These are phyloP conservation scores for Hypothenemus hampei DNA, from an alignment of 1,140 invertebrate genomes.

Conservation along the genomic window DNA sequence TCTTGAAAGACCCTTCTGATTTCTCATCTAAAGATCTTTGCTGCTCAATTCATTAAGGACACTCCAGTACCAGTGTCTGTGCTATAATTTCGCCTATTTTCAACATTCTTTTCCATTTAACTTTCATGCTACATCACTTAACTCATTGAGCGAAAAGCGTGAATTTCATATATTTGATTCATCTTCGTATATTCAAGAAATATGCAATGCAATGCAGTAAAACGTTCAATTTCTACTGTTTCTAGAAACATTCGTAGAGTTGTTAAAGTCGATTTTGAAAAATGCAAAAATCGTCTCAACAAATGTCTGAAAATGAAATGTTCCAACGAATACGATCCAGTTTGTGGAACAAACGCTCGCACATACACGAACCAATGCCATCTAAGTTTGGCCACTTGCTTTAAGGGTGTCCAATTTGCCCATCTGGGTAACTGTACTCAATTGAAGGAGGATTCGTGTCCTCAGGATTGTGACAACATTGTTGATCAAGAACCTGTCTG, in stretches of 20 bases:
- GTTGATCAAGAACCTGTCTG: slow-evolving; percentile 74
- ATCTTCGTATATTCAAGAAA: too few species aligned
- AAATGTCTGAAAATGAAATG: slow-evolving; percentile 70
- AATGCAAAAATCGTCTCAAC: slow-evolving; percentile 63
- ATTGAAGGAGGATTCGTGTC: slow-evolving; percentile 67
- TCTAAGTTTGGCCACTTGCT: slow-evolving; percentile 73
- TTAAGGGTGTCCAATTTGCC: slow-evolving; percentile 77
- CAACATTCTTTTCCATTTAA: too few species aligned
- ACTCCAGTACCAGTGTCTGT: too few species aligned
- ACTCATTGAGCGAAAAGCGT: too few species aligned
- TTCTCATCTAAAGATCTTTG: too few species aligned
- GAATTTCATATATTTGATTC: too few species aligned
- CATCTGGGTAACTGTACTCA: slow-evolving; percentile 81
- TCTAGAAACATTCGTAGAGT: slow-evolving; percentile 54
- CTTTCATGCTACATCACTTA: too few species aligned
- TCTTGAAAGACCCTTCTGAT: too few species aligned
- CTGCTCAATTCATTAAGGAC: too few species aligned
- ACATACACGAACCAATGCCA: slow-evolving; percentile 78
- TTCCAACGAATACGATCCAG: slow-evolving; percentile 60
- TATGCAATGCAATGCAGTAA: too few species aligned
- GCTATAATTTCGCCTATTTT: too few species aligned
- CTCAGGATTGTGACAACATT: slow-evolving; percentile 64
- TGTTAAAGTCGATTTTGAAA: slow-evolving; percentile 66
- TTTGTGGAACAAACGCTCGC: slow-evolving; percentile 78
- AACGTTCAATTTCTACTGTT: slow-evolving; percentile 5